Base-by-base conservation (phyloP, 1,140 invertebrate species). In the Ips nitidus region DNA sequence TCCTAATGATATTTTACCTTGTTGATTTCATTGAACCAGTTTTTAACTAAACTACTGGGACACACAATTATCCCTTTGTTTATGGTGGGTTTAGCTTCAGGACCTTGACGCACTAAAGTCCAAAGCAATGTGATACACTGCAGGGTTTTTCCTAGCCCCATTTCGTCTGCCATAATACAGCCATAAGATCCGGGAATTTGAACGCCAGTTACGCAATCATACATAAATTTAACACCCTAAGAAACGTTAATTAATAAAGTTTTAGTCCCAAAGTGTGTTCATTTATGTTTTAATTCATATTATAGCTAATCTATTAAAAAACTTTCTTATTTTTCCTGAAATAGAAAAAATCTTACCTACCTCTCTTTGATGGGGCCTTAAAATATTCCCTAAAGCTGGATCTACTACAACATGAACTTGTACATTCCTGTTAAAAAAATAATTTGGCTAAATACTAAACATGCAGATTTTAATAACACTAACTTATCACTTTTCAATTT, bases 101-200 rank as follows among this genome's bases (percentile, higher is more conserved):
- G 90, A 6, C 93, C 88, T 82, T 96, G 94, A 55, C 89, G 85
- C 71, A 99, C 80, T 36, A 99, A 81, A 4, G 97, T 99, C 97
- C 97, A 99, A 8, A 98, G 82, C 4, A 99, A 82, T 1, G 97
- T 94, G 70, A 99, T 98, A 80, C 98, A 99, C 80, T 99, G 98
- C 5, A 99, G 82, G 4, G 98, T 99, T 82, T 99, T 99, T 1
- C 98, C 98, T 3, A 92, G 73, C 41, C 93, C 95, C 97, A 99
- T 98, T 88, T 98, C 97, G 84, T 99, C 97, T 41, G 97, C 97
- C 97, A 99, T 98, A 47, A 99, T 98, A 77, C 97, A 98, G 2
- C 97, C 97, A 84, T 88, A 93, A 69, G 91, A 92, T 74, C 88
- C 85, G 70, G 93, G 90, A 71, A 98, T 98, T 77, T 94, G 89